A percentile compares a stretch with the other conserved stretches of the same genome.
These are phyloP conservation scores for Cephus pygmeus DNA, from an alignment of 2,888 invertebrate species.

Conservation along the genomic window DNA sequence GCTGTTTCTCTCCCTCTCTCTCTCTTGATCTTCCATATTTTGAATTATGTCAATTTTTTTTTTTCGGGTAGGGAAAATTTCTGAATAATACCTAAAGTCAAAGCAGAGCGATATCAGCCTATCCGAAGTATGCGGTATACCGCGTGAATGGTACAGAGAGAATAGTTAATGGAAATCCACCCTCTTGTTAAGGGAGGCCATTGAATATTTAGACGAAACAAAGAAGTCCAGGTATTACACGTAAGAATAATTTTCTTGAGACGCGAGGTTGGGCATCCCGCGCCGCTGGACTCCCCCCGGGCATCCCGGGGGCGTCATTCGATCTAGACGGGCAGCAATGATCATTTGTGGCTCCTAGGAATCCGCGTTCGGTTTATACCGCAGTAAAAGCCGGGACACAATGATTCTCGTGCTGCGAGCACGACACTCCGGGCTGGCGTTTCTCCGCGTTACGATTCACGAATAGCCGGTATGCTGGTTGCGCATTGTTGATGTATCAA, in stretches of 20 bases:
- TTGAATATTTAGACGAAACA: neutral
- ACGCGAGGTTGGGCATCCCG: neutral
- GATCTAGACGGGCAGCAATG: neutral
- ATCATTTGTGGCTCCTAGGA: neutral
- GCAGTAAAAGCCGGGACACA: neutral
- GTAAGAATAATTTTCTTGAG: neutral
- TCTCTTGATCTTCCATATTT: neutral
- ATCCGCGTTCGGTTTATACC: neutral
- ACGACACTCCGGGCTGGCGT: neutral
- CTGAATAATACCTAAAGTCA: neutral
- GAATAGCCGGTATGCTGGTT: conserved; percentile 27
- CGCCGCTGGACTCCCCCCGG: neutral
- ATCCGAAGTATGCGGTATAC: neutral
- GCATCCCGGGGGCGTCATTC: neutral
- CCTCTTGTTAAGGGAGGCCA: neutral
- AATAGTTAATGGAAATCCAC: neutral
- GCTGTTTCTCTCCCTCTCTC: no score
- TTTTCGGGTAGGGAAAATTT: accelerated
- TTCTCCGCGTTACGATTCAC: neutral
- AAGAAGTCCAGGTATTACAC: neutral
- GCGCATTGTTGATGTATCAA: conserved; percentile 55
- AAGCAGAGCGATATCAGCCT: neutral
- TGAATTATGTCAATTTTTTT: neutral
- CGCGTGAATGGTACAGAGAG: neutral
- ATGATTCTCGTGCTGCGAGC: neutral